Conservation (phyloP, 2,113 vertebrate genomes). For the Sciurus niger region DNA sequence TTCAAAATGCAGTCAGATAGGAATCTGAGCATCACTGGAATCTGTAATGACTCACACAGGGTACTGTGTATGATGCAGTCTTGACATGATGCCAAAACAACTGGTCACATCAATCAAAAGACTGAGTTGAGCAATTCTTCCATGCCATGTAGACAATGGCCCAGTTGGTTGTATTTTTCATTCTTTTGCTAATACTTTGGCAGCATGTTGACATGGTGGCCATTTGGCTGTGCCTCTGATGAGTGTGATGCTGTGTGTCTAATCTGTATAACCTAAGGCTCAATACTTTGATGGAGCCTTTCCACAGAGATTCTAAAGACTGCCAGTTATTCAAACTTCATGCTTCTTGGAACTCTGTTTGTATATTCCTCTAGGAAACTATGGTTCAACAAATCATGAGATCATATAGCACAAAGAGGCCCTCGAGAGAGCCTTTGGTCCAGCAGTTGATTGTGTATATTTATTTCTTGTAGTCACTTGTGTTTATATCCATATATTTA, state of each 20-base stretch:
- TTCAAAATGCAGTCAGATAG: constrained; percentile 61
- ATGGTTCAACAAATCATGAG: constrained; percentile 70
- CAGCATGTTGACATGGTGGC: neutral
- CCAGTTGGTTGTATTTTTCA: constrained; percentile 74
- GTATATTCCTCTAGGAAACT: constrained; percentile 63
- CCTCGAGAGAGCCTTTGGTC: constrained; percentile 56
- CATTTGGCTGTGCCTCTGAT: constrained; percentile 44
- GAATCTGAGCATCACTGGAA: constrained; percentile 70
- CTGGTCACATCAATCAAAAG: constrained; percentile 73
- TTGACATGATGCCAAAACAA: constrained; percentile 64
- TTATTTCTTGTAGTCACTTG: constrained; percentile 75
- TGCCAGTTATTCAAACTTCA: constrained; percentile 36
- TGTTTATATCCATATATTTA: constrained; percentile 78
- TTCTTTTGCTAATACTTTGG: constrained; percentile 62
- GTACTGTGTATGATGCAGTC: constrained; percentile 10
- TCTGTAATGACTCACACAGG: constrained; percentile 42
- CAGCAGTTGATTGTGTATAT: constrained; percentile 72
- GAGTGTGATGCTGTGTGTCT: constrained; percentile 8
- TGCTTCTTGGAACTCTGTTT: constrained; percentile 40
- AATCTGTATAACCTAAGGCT: neutral
- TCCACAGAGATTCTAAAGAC: neutral
- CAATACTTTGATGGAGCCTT: constrained; percentile 17
- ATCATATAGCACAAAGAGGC: constrained; percentile 59
- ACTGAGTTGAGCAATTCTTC: constrained; percentile 57
- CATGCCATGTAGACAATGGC: constrained; percentile 55